Base-by-base conservation (phyloP, 2,888 invertebrate genomes). In the Kryphioiulus occultus region DNA sequence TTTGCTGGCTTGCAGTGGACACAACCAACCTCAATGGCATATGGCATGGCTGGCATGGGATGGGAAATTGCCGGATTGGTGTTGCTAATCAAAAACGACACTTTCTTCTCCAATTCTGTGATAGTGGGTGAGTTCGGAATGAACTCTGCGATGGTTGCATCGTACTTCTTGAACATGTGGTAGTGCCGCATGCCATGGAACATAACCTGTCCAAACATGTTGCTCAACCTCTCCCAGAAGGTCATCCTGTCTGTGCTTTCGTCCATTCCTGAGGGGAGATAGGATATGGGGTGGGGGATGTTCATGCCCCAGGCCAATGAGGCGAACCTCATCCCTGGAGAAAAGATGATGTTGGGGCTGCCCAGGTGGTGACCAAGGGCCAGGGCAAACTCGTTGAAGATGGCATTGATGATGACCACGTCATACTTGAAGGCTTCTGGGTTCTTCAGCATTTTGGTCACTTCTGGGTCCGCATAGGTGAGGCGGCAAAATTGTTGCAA, bases 21-120 rank as follows among this genome's bases (percentile, higher is more conserved):
- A 90, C 96, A 96, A 2, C 96, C 96, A 9, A 96, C 95, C 92
- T 96, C 96, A 9, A 96, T 95, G 0, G 96, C 95, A 91, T 96
- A 96, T 0, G 96, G 96, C 90, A 96, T 92, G 90, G 95, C 95
- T 0, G 96, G 95, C 78, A 96, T 93, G 0, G 96, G 95, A 91
- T 96, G 96, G 0, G 96, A 95, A 19, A 96, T 95, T 0, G 95
- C 94, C 87, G 95, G 95, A 90, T 96, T 96, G 22, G 95, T 95
- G 91, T 96, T 96, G 91, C 96, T 96, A 10, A 96, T 93, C 53
- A 96, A 95, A 90, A 96, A 95, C 17, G 86, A 86, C n/a, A 86
- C 88, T 3, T 85, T 86, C 15, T 39, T 59, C 12, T 88, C 86
- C 32, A 88, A 42, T 26, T 86, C 86, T 7, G 35, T 12, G n/a